Percentiles rank a stretch among this genome's conserved stretches.
These are phyloP conservation scores for Listronotus oregonensis DNA, from an alignment of 1,140 invertebrate genomes.

Conservation along the genomic window DNA sequence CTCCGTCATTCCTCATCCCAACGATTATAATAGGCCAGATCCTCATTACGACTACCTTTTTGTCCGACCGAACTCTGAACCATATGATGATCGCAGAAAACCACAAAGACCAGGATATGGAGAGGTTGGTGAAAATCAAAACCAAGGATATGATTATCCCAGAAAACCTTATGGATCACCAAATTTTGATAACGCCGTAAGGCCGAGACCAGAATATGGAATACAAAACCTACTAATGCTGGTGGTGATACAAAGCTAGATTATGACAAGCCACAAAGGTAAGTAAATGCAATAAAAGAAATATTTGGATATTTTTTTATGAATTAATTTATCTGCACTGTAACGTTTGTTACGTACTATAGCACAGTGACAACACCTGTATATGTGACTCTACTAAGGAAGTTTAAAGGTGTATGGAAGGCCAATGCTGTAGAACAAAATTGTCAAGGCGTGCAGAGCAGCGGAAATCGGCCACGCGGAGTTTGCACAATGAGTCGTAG, in stretches of 20 bases:
- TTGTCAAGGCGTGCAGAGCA: too few species aligned
- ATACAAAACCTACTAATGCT: neutral
- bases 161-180: neutral
- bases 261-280: neutral
- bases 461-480: too few species aligned
- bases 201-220: slow-evolving; percentile 20
- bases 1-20: slow-evolving; percentile 41
- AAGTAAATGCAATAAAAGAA: neutral
- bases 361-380: too few species aligned
- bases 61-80: neutral
- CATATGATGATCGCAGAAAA: neutral
- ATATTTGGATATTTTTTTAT: too few species aligned
- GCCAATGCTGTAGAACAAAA: too few species aligned
- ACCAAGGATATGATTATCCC: neutral
- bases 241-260: neutral
- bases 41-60: slow-evolving; percentile 25
- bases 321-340: too few species aligned
- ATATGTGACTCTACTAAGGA: too few species aligned
- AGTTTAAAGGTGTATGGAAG: too few species aligned
- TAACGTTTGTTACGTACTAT: too few species aligned
- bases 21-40: slow-evolving; percentile 33
- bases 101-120: neutral
- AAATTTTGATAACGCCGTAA: neutral
- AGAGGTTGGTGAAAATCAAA: neutral
- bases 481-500: too few species aligned